These are phyloP conservation scores for Decapterus maruadsi DNA, from an alignment of 2,797 vertebrate species.

Conservation along the genomic window DNA sequence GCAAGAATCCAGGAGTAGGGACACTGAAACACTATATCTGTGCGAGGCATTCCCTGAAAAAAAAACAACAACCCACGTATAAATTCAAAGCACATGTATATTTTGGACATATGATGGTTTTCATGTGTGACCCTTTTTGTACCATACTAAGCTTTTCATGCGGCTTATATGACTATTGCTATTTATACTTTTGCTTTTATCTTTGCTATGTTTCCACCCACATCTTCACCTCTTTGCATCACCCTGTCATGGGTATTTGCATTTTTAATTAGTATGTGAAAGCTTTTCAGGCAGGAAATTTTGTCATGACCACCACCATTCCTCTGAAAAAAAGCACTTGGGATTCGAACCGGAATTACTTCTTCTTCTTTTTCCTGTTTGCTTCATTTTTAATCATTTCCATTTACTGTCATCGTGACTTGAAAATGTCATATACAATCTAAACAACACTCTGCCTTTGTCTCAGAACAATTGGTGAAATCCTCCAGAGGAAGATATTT, in stretches of 20 bases:
- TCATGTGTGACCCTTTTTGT: conserved; percentile 16
- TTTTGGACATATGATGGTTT: conserved; percentile 37
- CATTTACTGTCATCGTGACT: conserved; percentile 1
- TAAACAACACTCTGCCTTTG: conserved; percentile 20
- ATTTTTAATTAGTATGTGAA: conserved; percentile 18
- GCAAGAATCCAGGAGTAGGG: background rate
- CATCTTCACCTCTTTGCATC: background rate
- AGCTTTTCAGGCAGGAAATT: conserved; percentile 1
- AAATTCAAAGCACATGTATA: conserved; percentile 56
- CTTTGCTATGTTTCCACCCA: conserved; percentile 12
- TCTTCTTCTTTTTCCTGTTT: background rate
- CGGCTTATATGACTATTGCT: conserved; percentile 1
- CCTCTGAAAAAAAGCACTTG: background rate
- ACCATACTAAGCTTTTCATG: conserved; percentile 24
- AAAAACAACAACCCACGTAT: conserved; percentile 29
- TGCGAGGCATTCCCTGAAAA: conserved; percentile 28
- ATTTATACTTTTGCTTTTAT: conserved; percentile 20
- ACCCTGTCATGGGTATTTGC: background rate
- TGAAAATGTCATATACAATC: conserved; percentile 17
- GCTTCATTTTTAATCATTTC: conserved; percentile 34
- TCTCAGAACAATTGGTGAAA: conserved; percentile 51
- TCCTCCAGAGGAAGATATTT: conserved; percentile 54
- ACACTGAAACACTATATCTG: conserved; percentile 35
- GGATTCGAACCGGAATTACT: background rate
- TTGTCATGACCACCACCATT: background rate